A percentile compares a stretch with the other conserved stretches of the same genome.
Evolutionary conservation across 2,888 invertebrate species (phyloP).

Genomic region (Mantis religiosa): DNA sequence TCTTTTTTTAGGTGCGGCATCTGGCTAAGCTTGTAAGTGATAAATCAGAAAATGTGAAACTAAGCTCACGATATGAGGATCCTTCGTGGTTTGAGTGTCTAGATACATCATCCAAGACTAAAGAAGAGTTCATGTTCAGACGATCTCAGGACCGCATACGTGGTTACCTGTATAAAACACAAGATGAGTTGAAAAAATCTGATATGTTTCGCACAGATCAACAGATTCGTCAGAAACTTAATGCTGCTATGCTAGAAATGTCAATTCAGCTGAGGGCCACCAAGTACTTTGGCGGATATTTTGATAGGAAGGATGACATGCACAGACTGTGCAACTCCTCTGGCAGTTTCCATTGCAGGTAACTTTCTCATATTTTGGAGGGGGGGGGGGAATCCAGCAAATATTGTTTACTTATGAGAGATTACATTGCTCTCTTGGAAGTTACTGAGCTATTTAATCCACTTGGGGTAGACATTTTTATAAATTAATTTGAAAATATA

Average conservation of each 20-base stretch:
- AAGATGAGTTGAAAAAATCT: constrained; percentile 65
- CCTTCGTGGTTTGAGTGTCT: constrained; percentile 77
- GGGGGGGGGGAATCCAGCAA: too few relatives aligned
- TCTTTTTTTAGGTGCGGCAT: neutral
- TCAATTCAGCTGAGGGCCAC: constrained; percentile 63
- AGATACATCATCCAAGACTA: constrained; percentile 62
- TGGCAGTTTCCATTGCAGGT: constrained; percentile 62
- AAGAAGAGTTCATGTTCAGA: constrained; percentile 79
- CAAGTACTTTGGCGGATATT: constrained; percentile 72
- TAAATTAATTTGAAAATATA: too few relatives aligned
- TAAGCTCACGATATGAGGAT: constrained; percentile 63
- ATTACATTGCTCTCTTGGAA: too few relatives aligned
- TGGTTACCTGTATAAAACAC: constrained; percentile 76
- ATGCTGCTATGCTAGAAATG: constrained; percentile 51
- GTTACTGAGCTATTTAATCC: too few relatives aligned
- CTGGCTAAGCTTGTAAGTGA: neutral
- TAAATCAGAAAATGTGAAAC: constrained; percentile 30
- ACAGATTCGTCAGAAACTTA: constrained; percentile 39
- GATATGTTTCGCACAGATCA: constrained; percentile 52
- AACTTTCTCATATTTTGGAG: neutral
- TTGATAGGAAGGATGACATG: constrained; percentile 58
- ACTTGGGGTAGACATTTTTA: too few relatives aligned
- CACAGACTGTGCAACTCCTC: constrained; percentile 52
- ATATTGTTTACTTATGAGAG: too few relatives aligned
- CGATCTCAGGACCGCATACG: constrained; percentile 78